Percentiles rank a stretch among this genome's conserved stretches.
Evolutionary conservation across 2,113 vertebrate species (phyloP).

Genomic region (Trogon surrucura): DNA sequence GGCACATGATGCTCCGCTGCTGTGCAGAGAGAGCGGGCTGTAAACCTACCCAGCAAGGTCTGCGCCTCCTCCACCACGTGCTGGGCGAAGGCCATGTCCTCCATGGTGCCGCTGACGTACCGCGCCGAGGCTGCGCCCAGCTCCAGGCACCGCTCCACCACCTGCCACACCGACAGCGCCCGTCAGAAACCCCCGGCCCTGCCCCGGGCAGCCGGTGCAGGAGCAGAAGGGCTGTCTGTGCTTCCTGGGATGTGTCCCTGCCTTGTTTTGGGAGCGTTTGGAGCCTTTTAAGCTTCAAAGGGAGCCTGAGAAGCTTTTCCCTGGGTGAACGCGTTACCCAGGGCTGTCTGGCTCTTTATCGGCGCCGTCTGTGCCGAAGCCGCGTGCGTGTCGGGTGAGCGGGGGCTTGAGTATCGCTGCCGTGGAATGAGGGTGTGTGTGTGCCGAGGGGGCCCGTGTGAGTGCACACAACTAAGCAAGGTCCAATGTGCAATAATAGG

Average conservation of each 20-base stretch:
- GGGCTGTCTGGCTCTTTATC: neutral
- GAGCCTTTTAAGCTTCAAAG: neutral
- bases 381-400: neutral
- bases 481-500: accelerated
- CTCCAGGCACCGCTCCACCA: conserved; percentile 69
- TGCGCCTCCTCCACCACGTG: conserved; percentile 74
- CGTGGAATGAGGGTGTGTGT: conserved; percentile 14
- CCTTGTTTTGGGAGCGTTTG: neutral
- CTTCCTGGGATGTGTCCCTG: neutral
- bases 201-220: accelerated
- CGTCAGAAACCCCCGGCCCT: neutral
- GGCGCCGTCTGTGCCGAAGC: neutral
- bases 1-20: accelerated
- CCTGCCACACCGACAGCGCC: conserved; percentile 32
- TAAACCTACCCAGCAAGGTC: conserved; percentile 66
- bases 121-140: conserved; percentile 76
- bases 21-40: accelerated
- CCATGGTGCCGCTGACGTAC: conserved; percentile 77
- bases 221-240: accelerated
- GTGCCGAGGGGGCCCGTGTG: neutral
- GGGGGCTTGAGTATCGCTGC: neutral
- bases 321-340: neutral
- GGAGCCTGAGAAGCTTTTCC: neutral
- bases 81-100: conserved; percentile 74
- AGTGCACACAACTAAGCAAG: neutral